Evolutionary conservation across 2,888 invertebrate genomes (phyloP), one percentile per base, ranked within the genome.

Genomic region (Nymphalis urticae): DNA sequence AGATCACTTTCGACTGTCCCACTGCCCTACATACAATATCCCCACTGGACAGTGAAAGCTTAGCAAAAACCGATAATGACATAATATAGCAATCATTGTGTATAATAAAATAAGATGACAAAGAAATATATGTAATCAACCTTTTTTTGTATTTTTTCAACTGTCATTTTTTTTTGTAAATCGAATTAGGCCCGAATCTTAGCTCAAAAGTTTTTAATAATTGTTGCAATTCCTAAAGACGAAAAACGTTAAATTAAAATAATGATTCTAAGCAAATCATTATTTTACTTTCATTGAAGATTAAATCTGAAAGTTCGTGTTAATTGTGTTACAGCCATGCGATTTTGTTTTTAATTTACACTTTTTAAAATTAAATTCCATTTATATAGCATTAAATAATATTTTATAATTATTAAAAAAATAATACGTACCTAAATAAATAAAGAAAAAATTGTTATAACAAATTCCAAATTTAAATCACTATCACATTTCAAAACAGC

Each of bases 1-100:
- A 80, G 79, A 80, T 80, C 79, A 82, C 85, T 85, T 84, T 84
- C 85, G 76, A 78, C 70, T 78, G 85, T 61, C 85, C 83, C 75
- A 85, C 81, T 87, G 82, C 74, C 87, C 86, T 74, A 82, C 76
- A 78, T 85, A 75, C 58, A 42, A 10, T 32, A 56, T 56, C 79
- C 81, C 75, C 65, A 73, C 73, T 70, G 65, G 48, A 73, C 64
- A 84, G 85, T 85, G 87, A 86, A 85, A 87, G 87, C 82, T 80
- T 80, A 81, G 77, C 80, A 80, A 84, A 84, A 81, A 77, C 76
- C 73, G 74, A 78, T 77, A 80, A 82, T 86, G 83, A 86, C 85
- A 87, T 86, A 85, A 86, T 75, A 75, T 74, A 76, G 79, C 79
- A 83, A 81, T 63, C 61, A 58, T 69, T 36, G 10, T 19, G 50